phyloP scores from a whole-genome alignment of 2,797 vertebrate genomes.

The Synaphobranchus kaupii region DNA sequence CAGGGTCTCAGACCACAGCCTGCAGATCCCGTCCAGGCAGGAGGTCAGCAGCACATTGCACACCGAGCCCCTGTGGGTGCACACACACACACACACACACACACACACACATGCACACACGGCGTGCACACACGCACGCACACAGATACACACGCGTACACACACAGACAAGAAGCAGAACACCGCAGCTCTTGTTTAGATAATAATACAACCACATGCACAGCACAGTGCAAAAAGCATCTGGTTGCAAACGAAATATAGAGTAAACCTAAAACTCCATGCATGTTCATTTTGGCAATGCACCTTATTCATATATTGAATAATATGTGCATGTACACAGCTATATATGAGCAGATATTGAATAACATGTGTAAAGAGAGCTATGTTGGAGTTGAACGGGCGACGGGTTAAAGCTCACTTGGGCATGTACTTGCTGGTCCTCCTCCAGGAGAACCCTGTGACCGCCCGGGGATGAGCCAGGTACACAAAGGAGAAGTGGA shows the following conservation, averaged over 20 bases:
- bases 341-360: not conserved
- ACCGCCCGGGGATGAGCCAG: constrained; percentile 87
- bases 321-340: not conserved
- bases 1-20: constrained; percentile 93
- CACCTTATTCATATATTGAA: not conserved
- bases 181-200: not conserved
- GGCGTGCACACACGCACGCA: not conserved
- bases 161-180: not conserved
- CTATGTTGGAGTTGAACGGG: not conserved
- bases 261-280: not conserved
- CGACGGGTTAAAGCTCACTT: constrained; percentile 73
- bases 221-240: not conserved
- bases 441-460: constrained; percentile 95
- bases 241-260: not conserved
- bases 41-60: constrained; percentile 95
- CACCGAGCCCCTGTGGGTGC: constrained; percentile 82
- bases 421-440: constrained; percentile 95
- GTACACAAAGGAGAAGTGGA: constrained; percentile 81
- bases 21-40: constrained; percentile 92
- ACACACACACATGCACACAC: not conserved
- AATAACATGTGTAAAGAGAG: not conserved
- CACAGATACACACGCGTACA: not conserved
- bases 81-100: not conserved
- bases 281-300: not conserved
- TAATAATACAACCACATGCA: not conserved